Percentiles rank a stretch among this genome's conserved stretches.
phyloP scores from a whole-genome alignment of 2,113 vertebrate genomes.

The Muntiacus reevesi region DNA sequence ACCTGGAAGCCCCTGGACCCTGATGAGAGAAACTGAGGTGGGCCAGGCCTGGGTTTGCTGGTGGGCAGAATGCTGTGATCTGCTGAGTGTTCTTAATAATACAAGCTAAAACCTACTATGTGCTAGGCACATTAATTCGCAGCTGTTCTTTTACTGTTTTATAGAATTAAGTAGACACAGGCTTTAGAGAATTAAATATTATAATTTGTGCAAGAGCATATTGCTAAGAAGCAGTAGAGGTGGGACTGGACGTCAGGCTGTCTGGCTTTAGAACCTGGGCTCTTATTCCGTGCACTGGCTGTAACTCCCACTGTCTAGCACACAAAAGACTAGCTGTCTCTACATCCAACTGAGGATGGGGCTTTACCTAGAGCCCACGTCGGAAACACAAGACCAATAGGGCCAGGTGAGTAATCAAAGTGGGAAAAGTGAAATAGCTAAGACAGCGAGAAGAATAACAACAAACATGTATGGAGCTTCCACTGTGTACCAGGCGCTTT shows the following conservation, averaged over 20 bases:
- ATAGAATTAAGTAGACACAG: background rate
- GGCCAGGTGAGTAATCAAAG: background rate
- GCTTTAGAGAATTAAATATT: background rate
- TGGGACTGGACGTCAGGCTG: background rate
- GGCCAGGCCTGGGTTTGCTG: background rate
- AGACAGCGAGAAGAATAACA: background rate
- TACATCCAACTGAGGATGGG: background rate
- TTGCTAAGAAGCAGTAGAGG: background rate
- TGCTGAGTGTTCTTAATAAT: background rate
- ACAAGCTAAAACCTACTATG: background rate
- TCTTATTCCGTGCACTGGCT: background rate
- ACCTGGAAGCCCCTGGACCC: background rate
- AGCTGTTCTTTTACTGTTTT: background rate
- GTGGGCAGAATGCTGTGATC: background rate
- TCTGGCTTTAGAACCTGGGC: background rate
- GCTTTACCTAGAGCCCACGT: background rate
- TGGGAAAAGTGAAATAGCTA: background rate
- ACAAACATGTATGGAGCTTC: background rate
- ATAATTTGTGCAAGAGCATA: background rate
- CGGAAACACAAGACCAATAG: background rate
- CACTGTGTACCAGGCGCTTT: background rate
- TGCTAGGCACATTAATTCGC: background rate
- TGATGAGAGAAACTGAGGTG: background rate
- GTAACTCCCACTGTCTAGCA: background rate
- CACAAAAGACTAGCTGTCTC: background rate